These are phyloP conservation scores for Anguilla megastoma DNA, from an alignment of 2,797 vertebrate genomes.

Conservation along the genomic window DNA sequence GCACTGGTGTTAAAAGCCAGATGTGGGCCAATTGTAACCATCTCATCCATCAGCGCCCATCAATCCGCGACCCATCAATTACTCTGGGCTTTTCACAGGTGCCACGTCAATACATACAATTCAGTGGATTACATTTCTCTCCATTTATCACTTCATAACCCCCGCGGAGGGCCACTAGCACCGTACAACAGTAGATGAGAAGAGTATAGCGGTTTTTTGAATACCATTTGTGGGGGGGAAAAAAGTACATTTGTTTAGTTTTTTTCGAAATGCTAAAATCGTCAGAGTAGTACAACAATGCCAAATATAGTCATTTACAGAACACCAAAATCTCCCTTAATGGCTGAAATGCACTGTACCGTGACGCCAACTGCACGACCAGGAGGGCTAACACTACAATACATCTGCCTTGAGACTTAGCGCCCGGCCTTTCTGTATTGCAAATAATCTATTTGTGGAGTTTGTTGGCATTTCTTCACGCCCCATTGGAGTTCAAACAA, in stretches of 20 bases:
- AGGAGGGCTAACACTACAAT: background rate
- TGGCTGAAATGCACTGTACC: constrained; percentile 8
- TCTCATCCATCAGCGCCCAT: background rate
- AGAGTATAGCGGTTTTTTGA: background rate
- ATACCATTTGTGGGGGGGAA: background rate
- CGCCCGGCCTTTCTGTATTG: constrained; percentile 20
- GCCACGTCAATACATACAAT: background rate
- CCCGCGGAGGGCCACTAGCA: background rate
- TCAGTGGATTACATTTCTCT: background rate
- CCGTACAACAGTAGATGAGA: background rate
- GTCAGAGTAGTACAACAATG: background rate
- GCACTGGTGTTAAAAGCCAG: background rate
- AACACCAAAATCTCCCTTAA: background rate
- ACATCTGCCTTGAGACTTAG: constrained; percentile 15
- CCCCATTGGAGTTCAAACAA: constrained; percentile 32
- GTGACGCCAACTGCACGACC: background rate
- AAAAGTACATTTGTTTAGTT: too few relatives aligned
- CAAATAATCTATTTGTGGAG: constrained; percentile 30
- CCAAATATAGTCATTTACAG: background rate
- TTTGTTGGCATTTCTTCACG: constrained; percentile 30
- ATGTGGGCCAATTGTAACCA: background rate
- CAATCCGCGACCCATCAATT: background rate
- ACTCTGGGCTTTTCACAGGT: background rate
- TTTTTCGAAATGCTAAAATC: too few relatives aligned
- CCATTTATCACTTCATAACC: background rate